Base-by-base conservation (phyloP, 2,113 vertebrate genomes). In the Varanus salvator region DNA sequence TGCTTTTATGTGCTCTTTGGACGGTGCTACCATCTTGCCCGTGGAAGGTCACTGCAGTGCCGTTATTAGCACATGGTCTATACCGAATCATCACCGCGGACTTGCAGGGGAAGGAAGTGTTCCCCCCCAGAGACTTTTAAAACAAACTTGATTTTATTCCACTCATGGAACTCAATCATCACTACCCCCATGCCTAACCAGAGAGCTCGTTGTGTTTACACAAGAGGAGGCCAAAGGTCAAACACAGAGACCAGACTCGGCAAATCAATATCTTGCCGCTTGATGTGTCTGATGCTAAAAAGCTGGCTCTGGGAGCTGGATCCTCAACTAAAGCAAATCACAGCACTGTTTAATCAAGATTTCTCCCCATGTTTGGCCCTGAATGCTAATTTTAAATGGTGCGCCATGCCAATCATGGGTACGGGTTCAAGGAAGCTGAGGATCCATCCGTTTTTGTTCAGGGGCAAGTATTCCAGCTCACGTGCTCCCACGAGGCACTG, bases 251-350 rank as follows among this genome's bases (percentile, higher is more conserved):
- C 93, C 87, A 95, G 96, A 92, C 93, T 92, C 90, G 94, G 93
- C 93, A 95, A 96, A 96, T 96, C 95, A 96, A 95, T 96, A 96
- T 93, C 94, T 94, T 95, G 17, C 93, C 93, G 29, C 57, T 66
- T 52, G 91, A 94, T 88, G 93, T 90, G 93, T 95, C 91, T 90
- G 92, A 91, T 90, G 44, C 92, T 95, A 94, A 94, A 96, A 95
- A 94, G 94, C 93, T 91, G 57, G 57, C 44, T 68, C 48, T 21
- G 38, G 80, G 90, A 89, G 82, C 71, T 64, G 90, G 50, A 80
- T 54, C 89, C 6, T 44, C 92, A 92, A 91, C 89, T 93, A 93
- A 92, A 92, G 92, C 94, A 83, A 76, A 90, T 95, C 94, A 29
- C 6, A 95, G 87, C 89, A 91, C 50, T 86, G 92, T 91, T 31